Evolutionary conservation across 2,888 invertebrate species (phyloP).

Genomic region (Acleris holmiana): DNA sequence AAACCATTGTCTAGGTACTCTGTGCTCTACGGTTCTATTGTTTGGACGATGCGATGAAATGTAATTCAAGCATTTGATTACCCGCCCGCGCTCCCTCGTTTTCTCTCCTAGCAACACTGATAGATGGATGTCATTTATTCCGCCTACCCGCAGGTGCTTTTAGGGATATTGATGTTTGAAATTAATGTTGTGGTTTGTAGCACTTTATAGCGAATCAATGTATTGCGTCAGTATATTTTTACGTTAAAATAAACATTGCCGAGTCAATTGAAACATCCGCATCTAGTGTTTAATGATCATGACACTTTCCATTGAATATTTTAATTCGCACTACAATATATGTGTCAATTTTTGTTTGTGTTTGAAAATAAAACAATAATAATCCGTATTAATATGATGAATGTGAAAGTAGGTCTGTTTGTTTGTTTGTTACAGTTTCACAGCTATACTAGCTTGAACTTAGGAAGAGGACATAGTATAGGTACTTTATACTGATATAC

Average conservation of each 20-base stretch:
- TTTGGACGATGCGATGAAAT: constrained; percentile 27
- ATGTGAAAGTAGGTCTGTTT: no score
- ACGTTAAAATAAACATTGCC: not conserved
- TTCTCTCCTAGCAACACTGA: constrained; percentile 20
- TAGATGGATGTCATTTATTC: constrained; percentile 17
- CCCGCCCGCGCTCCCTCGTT: constrained; percentile 22
- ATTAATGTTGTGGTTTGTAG: constrained; percentile 5
- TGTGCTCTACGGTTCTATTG: constrained; percentile 25
- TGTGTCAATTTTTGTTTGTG: no score
- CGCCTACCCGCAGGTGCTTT: constrained; percentile 8
- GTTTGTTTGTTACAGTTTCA: no score
- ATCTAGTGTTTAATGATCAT: no score
- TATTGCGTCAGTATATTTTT: not conserved
- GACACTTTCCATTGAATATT: no score
- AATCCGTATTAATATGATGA: no score
- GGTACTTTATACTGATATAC: no score
- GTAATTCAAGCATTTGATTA: constrained; percentile 35
- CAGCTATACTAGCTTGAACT: no score
- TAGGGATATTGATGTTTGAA: constrained; percentile 8
- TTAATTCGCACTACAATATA: no score
- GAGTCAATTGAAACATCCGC: no score
- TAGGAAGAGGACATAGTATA: no score
- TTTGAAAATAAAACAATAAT: no score
- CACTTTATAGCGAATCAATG: not conserved
- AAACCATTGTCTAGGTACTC: constrained; percentile 28